Base-by-base conservation (phyloP, 2,888 invertebrate species). In the Aleiodes alternator region DNA sequence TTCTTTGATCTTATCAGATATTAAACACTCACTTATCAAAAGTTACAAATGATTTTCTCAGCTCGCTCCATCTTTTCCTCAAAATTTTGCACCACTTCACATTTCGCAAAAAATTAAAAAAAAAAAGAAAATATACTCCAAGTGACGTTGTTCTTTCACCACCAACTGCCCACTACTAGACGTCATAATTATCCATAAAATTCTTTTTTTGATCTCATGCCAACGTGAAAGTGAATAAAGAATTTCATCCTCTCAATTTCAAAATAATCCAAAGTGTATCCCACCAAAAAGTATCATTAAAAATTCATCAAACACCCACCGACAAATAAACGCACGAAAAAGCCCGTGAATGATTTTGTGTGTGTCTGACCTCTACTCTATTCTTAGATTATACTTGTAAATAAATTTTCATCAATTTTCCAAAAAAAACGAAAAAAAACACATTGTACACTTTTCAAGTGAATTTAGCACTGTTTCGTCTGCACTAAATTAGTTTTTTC, bases 401-500 rank as follows among this genome's bases (percentile, higher is more conserved):
- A 23, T n/a, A 38, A n/a, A 14, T 61, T 61, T 61, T n/a, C 9
- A 53, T 14, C 9, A 61, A 43, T 38, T 38, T 38, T 38, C 38
- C 38, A 38, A 38, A 38, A 34, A 34, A 34, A 6, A 34, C 5
- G 31, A 34, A 34, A 34, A 34, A 34, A 34, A 34, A 23, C 23
- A 23, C 23, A 23, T 8, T 38, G 38, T 38, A 2, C 8, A 38
- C 23, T 1, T 38, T 43, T 43, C 43, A 9, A 3, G 3, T 9
- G 43, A 43, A 43, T 43, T 43, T 43, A 3, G 34, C 3, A 43
- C 7, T 43, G 64, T 43, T 64, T 0, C 16, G 8, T 43, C 11
- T 48, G 43, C 43, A 23, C 34, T 43, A 8, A 64, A 64, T 23
- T 23, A 1, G 38, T 38, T 38, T n/a, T 56, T 77, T 75, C 77